phyloP scores from a whole-genome alignment of 2,888 invertebrate species.

The Theristus sp. region DNA sequence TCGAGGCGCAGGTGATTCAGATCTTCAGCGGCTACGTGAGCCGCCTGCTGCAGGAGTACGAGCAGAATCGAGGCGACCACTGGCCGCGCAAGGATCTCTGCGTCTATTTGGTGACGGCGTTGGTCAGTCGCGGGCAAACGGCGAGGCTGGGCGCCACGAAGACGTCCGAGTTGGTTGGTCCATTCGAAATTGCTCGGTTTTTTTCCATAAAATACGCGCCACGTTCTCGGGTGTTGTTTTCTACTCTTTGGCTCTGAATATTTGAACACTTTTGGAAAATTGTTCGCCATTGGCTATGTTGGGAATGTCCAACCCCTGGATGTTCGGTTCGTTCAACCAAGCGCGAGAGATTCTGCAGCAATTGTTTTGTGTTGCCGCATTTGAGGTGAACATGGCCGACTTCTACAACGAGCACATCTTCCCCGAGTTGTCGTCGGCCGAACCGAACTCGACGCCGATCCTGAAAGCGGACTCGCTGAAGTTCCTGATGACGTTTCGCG shows the following conservation, averaged over 20 bases:
- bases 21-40: conserved; percentile 4
- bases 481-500: conserved; percentile 84
- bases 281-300: too few relatives aligned
- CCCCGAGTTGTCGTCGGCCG: conserved; percentile 53
- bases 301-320: too few relatives aligned
- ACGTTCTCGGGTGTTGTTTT: not conserved
- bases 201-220: not conserved
- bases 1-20: conserved; percentile 42
- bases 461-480: conserved; percentile 89
- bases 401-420: conserved; percentile 71
- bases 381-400: conserved; percentile 56
- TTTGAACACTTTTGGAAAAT: not conserved
- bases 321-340: too few relatives aligned
- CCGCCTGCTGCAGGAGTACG: conserved; percentile 40
- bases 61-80: conserved; percentile 50
- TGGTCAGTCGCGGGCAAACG: conserved; percentile 72
- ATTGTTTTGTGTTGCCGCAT: conserved; percentile 9
- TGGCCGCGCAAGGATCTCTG: conserved; percentile 81
- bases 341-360: not conserved
- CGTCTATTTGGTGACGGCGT: conserved; percentile 79
- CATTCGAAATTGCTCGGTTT: not conserved
- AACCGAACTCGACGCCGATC: conserved; percentile 32
- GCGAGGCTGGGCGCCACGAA: conserved; percentile 39
- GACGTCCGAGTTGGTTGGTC: conserved; percentile 15
- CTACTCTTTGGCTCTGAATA: not conserved